Evolutionary conservation across 2,888 invertebrate species (phyloP).

Genomic region (Patella pellucida): DNA sequence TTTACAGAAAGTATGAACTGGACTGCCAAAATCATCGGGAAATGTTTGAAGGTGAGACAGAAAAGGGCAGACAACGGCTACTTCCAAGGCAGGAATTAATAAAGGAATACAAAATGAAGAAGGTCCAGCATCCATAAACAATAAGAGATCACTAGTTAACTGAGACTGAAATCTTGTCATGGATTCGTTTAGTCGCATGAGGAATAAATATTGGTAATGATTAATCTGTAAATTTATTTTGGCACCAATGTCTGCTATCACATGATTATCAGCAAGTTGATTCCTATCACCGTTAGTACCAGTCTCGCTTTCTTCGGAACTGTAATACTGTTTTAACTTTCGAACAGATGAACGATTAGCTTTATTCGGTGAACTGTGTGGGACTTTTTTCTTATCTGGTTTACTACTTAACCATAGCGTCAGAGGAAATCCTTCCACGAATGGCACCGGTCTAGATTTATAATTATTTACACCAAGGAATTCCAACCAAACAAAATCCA

Average conservation of each 20-base stretch:
- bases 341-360: conserved; percentile 38
- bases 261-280: conserved; percentile 78
- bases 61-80: conserved; percentile 80
- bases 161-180: conserved; percentile 70
- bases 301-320: not conserved
- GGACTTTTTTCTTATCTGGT: not conserved
- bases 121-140: conserved; percentile 71
- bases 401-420: conserved; percentile 84
- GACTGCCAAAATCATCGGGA: conserved; percentile 38
- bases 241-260: conserved; percentile 85
- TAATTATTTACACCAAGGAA: conserved; percentile 86
- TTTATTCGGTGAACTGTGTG: conserved; percentile 12
- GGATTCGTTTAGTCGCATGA: conserved; percentile 86
- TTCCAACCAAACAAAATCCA: conserved; percentile 94
- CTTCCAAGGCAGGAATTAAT: conserved; percentile 85
- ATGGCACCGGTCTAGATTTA: conserved; percentile 68
- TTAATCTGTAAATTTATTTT: conserved; percentile 91
- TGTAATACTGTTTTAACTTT: conserved; percentile 44
- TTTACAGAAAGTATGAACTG: conserved; percentile 25
- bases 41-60: conserved; percentile 42
- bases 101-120: conserved; percentile 74
- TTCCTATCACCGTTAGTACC: conserved; percentile 41
- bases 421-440: conserved; percentile 81
- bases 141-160: conserved; percentile 72
- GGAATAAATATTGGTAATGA: conserved; percentile 92